Percentiles rank a stretch among this genome's conserved stretches.
These are phyloP conservation scores for Anadara kagoshimensis DNA, from an alignment of 1,140 invertebrate species.

Conservation along the genomic window DNA sequence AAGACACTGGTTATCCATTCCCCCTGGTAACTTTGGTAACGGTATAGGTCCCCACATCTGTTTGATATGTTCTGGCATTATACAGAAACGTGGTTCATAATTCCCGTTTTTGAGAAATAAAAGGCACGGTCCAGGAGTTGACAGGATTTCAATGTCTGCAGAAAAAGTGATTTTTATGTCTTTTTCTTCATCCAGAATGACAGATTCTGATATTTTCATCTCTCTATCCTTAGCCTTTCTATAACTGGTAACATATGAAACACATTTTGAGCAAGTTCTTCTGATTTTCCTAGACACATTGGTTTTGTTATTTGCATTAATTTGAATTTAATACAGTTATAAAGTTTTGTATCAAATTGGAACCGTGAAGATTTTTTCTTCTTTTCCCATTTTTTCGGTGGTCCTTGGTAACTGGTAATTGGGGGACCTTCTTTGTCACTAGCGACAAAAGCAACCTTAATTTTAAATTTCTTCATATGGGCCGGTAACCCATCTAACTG, in stretches of 20 bases:
- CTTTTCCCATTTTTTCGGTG: constrained; percentile 49
- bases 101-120: constrained; percentile 52
- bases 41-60: constrained; percentile 72
- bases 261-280: constrained; percentile 43
- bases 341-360: constrained; percentile 55
- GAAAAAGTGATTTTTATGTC: constrained; percentile 41
- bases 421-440: constrained; percentile 54
- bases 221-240: constrained; percentile 35
- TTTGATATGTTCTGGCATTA: constrained; percentile 69
- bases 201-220: constrained; percentile 27
- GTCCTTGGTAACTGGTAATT: constrained; percentile 46
- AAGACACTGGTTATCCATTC: constrained; percentile 63
- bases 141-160: constrained; percentile 41
- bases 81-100: constrained; percentile 57
- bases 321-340: constrained; percentile 51
- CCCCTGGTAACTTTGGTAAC: constrained; percentile 61
- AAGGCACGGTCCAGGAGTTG: constrained; percentile 54
- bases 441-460: constrained; percentile 51
- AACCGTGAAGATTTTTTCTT: constrained; percentile 47
- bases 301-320: constrained; percentile 34
- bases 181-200: constrained; percentile 45
- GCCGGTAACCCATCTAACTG: constrained; percentile 55
- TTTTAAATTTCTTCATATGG: constrained; percentile 54
- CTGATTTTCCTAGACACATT: constrained; percentile 37
- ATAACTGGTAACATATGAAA: constrained; percentile 47